Evolutionary conservation across 2,888 invertebrate genomes (phyloP), one percentile per base, ranked within the genome.

Genomic region (Rotaria magnacalcarata): DNA sequence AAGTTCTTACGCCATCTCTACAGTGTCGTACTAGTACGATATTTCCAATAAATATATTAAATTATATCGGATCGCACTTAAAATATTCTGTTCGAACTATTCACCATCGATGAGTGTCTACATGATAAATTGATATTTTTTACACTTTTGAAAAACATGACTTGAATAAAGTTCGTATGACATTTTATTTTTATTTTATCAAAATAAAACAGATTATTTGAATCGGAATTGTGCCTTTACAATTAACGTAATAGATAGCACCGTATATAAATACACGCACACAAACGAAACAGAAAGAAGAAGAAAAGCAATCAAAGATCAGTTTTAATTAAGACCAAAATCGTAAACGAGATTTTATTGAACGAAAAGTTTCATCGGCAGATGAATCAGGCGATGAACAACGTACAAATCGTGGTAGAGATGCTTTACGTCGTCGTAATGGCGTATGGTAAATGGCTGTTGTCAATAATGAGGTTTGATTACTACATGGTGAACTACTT

Each of bases 401-500:
- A 80, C 80, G 80, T n/a, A 80, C 47, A 80, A 80, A 80, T 80
- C 47, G 24, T 80, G 80, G 80, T n/a, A 80, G n/a, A 14, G 80
- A 80, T 80, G 80, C 47, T 80, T 80, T 80, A 5, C 80, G 80
- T 80, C 47, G 10, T 24, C 21, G 24, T n/a, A n/a, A n/a, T n/a
- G 47, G 47, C 7, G 43, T 41, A 43, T 47, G 75, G 24, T 75
- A 21, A 43, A 43, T 43, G 10, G 80, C 47, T 21, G 80, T 47
- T 80, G 47, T 80, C 34, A 47, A 14, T 5, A n/a, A 80, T 47
- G 80, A 47, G 24, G 80, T 24, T n/a, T 47, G 47, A 80, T 47
- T 80, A n/a, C n/a, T 47, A 80, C 47, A 43, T 80, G 80, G n/a
- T n/a, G 47, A 80, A 80, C 24, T 80, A 80, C n/a, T 94, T 24